Percentiles rank a stretch among this genome's conserved stretches.
phyloP scores from a whole-genome alignment of 2,797 vertebrate genomes.

The Macrochelys suwanniensis region DNA sequence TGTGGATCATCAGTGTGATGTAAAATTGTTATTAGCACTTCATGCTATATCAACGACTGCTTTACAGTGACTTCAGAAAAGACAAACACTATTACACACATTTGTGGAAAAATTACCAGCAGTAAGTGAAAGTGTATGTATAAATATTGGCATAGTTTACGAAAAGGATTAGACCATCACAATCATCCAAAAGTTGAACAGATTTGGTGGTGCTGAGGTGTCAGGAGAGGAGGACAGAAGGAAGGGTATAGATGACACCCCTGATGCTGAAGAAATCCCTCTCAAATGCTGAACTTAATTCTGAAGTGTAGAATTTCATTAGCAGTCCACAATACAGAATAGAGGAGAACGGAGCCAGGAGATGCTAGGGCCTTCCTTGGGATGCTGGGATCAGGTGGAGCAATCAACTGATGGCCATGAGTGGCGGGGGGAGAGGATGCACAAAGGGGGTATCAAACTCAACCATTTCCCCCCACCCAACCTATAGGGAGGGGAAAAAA shows the following conservation, averaged over 20 bases:
- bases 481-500: no score
- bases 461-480: background rate
- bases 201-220: background rate
- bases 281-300: background rate
- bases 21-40: no score
- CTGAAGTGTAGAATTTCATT: background rate
- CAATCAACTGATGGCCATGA: background rate
- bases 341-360: background rate
- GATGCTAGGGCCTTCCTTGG: background rate
- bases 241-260: background rate
- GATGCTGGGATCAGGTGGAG: background rate
- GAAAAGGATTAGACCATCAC: background rate
- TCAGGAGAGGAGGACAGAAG: background rate
- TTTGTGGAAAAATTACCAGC: no score
- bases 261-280: background rate
- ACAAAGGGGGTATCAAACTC: background rate
- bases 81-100: no score
- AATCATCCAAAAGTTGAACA: background rate
- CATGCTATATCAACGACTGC: no score
- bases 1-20: no score
- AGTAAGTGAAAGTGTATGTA: no score
- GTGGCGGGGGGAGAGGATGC: fast-evolving
- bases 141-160: background rate
- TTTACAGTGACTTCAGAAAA: no score
- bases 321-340: background rate